Evolutionary conservation across 2,797 vertebrate species (phyloP), one percentile per base, ranked within the genome.

Genomic region (Lophius americanus): DNA sequence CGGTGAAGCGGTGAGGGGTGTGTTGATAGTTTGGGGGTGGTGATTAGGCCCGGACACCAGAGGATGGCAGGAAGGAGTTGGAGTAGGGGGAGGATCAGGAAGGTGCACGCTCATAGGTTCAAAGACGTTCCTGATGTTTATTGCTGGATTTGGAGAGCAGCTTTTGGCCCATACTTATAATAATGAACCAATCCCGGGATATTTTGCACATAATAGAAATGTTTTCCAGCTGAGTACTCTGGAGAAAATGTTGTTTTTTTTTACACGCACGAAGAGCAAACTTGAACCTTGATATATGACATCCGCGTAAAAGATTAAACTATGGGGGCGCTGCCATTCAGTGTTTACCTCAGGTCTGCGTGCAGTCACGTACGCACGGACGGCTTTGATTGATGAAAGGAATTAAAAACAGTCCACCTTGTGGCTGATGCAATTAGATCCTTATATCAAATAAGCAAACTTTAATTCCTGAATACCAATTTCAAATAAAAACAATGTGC

Each of bases 1-100:
- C 42, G 63, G 41, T 39, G 10, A 13, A 3, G 6, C 46, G 11
- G 13, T 4, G 23, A 4, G 6, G 47, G 46, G 41, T 4, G 8
- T 62, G 37, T 38, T 63, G 47, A 54, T 38, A 38, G 53, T 81
- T 61, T 52, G n/a, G 23, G 4, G 49, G 48, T 68, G 61, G 14
- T 67, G 9, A 59, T 68, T 63, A 37, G 10, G 8, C 3, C 62
- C 41, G 47, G 41, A 51, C 23, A 23, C 23, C 23, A 38, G 36
- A 39, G 49, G 3, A 13, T 35, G 13, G 64, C 48, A 51, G 50
- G n/a, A 35, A 6, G 60, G 79, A 64, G 90, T 90, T 67, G 90
- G 90, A 80, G 75, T 61, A 89, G 83, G 90, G 88, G 92, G 92
- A 83, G 92, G 88, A 88, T 81, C 58, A 3, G 66, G 13, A 64